Base-by-base conservation (phyloP, 2,113 vertebrate genomes). In the Oophaga pumilio region DNA sequence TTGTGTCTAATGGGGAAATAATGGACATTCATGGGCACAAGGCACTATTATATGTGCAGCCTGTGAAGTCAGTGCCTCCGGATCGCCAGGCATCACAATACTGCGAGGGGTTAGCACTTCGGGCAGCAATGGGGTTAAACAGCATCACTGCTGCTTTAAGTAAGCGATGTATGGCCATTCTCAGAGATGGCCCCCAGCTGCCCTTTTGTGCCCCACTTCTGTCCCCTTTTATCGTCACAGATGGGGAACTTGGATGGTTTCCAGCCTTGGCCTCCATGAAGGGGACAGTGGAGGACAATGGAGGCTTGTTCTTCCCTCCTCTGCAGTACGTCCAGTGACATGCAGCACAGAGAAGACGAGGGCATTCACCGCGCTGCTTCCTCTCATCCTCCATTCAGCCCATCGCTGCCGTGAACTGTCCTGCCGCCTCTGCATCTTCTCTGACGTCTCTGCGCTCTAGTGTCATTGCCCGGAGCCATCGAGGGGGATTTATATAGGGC, bases 231-330 rank as follows among this genome's bases (percentile, higher is more conserved):
- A 59, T 62, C 74, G 87, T 88, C 87, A 88, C 80, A 84, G 87
- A 83, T 84, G 81, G 87, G 80, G 73, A 50, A 84, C n/a, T 68
- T 88, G 81, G 87, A 64, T 18, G 80, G 56, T 71, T 43, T 88
- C 87, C 87, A 88, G 87, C 11, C 57, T 62, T 82, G 56, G 69
- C 68, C 66, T 20, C 87, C 24, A 53, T 53, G 59, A 76, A 43
- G 59, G 59, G 64, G 76, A 53, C 62, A 12, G 4, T 18, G 9
- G 49, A 43, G 33, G 57, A 86, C 80, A 90, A 85, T 85, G 57
- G 9, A 20, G 62, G 56, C 85, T 90, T 88, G 84, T 91, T 84
- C 80, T 83, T 68, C 49, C 56, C 84, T 81, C 88, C 83, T 74
- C 76, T 68, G 66, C 62, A 79, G 69, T 76, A 57, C 69, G 24